Evolutionary conservation across 2,888 invertebrate genomes (phyloP).

Genomic region (Odontocerum albicorne): DNA sequence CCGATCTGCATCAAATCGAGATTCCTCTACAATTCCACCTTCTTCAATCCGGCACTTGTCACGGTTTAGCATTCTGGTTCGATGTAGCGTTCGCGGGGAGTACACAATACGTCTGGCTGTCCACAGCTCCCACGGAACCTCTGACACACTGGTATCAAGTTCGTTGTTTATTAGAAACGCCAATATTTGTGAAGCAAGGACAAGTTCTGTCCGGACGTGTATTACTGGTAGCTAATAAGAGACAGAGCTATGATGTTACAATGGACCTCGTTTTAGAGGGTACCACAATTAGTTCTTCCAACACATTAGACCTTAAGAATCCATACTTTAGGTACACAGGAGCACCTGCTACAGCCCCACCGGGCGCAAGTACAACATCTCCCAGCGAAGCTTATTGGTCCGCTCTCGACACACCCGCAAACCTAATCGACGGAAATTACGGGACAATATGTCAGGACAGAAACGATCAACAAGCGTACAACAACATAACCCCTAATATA

Average conservation of each 20-base stretch:
- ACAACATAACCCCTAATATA: slow-evolving; percentile 52
- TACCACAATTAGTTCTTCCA: slow-evolving; percentile 80
- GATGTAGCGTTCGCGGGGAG: slow-evolving; percentile 95
- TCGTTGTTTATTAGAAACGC: slow-evolving; percentile 90
- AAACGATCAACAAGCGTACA: slow-evolving; percentile 43
- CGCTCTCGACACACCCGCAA: slow-evolving; percentile 71
- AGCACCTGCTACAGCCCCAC: slow-evolving; percentile 89
- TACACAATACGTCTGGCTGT: slow-evolving; percentile 91
- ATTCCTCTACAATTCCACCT: slow-evolving; percentile 93
- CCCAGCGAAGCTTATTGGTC: slow-evolving; percentile 94
- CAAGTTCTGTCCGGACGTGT: slow-evolving; percentile 88
- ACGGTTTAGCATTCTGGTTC: slow-evolving; percentile 99
- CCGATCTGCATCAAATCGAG: slow-evolving; percentile 92
- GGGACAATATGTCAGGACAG: slow-evolving; percentile 27
- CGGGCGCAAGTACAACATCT: slow-evolving; percentile 85
- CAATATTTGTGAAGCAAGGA: slow-evolving; percentile 92
- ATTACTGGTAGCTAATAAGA: slow-evolving; percentile 86
- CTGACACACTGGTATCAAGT: slow-evolving; percentile 99
- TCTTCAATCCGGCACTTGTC: slow-evolving; percentile 90
- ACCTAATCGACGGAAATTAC: slow-evolving; percentile 48
- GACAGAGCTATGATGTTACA: slow-evolving; percentile 98
- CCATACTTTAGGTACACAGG: slow-evolving; percentile 98
- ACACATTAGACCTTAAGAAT: slow-evolving; percentile 96
- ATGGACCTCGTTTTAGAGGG: slow-evolving; percentile 92
- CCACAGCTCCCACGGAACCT: slow-evolving; percentile 96